phyloP scores from a whole-genome alignment of 2,113 vertebrate genomes.

The Fregata magnificens region DNA sequence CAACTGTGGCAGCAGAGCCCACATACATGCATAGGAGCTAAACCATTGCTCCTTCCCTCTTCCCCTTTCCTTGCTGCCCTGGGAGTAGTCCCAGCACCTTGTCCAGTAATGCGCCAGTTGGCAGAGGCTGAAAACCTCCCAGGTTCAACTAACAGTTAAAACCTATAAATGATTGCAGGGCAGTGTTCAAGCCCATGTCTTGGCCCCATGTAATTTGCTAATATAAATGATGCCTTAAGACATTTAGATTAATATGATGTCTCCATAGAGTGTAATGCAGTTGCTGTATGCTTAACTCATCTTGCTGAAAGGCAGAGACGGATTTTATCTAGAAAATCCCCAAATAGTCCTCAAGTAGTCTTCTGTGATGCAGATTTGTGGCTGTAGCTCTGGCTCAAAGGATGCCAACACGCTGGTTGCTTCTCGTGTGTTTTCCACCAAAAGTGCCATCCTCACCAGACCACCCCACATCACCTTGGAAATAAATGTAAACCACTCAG shows the following conservation, averaged over 20 bases:
- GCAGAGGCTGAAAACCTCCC: neutral
- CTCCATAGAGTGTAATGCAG: neutral
- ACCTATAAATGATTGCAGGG: neutral
- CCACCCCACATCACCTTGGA: neutral
- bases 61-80: neutral
- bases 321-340: neutral
- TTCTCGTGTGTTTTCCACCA: neutral
- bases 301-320: neutral
- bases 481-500: neutral
- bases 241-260: neutral
- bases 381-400: neutral
- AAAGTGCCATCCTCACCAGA: neutral
- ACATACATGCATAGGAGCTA: fast-evolving
- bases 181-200: neutral
- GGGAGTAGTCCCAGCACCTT: neutral
- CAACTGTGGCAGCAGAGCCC: neutral
- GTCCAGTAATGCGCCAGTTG: neutral
- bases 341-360: neutral
- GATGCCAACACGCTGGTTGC: fast-evolving
- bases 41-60: neutral
- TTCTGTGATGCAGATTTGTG: neutral
- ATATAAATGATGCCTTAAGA: neutral
- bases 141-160: neutral
- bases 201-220: no score
- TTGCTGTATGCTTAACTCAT: neutral